Base-by-base conservation (phyloP, 2,797 vertebrate species). In the Silurus aristotelis region DNA sequence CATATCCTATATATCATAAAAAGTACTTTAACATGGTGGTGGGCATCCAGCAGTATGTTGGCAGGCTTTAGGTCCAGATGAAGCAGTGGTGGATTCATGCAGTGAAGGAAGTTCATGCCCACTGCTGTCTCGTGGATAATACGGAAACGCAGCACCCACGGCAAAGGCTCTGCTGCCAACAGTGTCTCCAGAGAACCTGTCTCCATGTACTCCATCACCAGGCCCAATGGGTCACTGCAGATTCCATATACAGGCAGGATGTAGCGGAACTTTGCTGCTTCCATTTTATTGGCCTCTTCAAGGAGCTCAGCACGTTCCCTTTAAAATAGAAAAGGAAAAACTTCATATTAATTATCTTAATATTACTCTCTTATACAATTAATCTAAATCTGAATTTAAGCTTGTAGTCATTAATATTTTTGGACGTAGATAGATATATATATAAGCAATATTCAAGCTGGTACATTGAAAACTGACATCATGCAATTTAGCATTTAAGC, bases 141-240 rank as follows among this genome's bases (percentile, higher is more conserved):
- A 75, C 98, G 97, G 91, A 99, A 97, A 38, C 98, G 97, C 66
- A 99, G 87, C 25, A 97, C 97, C 98, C 98, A 99, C 0, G 98
- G 98, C 90, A 99, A 92, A 0, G 96, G 96, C 93, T 99, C 97
- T 0, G 95, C 94, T 14, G 96, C 97, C 93, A 99, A 92, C 52
- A 99, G 95, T 81, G 95, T 98, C 91, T 99, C 98, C 91, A 99
- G 92, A 6, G 98, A 99, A 22, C 98, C 98, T 0, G 97, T 98
- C 93, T 99, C 98, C 98, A 99, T 99, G 92, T 97, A 99, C 89
- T 99, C 98, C 98, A 99, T 99, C 87, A 99, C 98, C 80, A 99
- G 94, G 77, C 98, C 98, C 70, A 97, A 97, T 0, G 97, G 97
- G 83, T 98, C 96, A 0, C 92, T 96, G 66, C 98, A 99, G 91